Evolutionary conservation across 2,888 invertebrate species (phyloP), one percentile per base, ranked within the genome.

Genomic region (Marasmarcha lunaedactyla): DNA sequence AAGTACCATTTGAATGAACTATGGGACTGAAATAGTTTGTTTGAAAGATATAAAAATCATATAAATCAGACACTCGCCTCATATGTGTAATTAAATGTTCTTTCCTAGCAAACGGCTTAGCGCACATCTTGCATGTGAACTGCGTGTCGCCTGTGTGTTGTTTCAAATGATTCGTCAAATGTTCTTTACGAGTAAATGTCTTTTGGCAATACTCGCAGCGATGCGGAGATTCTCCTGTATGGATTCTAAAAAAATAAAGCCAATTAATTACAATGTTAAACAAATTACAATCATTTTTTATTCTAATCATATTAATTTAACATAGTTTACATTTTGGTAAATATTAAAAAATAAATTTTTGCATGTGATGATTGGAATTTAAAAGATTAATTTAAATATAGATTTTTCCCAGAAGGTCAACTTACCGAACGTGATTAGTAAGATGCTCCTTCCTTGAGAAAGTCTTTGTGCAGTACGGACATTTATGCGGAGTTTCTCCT

Each of bases 71-170:
- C n/a, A n/a, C 20, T 20, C 67, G 90, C 70, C 90, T 86, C 90
- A 92, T 91, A 59, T 92, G 92, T 50, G 90, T 89, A 41, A 90
- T 85, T 33, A 91, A 84, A 55, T 90, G 90, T 54, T 91, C 91
- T 66, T 91, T 91, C 54, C 89, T 83, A 1, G 90, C 89, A 69
- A 91, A 91, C 1, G 90, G 88, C 57, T 91, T 90, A 38, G 88
- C 85, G 76, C 91, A 91, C 26, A 90, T 86, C 52, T 89, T 90
- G 70, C 91, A 91, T 49, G 88, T 86, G 54, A 90, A 89, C 6
- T 89, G 87, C 4, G 89, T 88, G 61, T 90, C 90, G 11, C 90
- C 90, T 0, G 89, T 89, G 63, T 90, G 90, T 52, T 90, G 90
- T 51, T 89, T 86, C 52, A 90, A 46, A 30, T 83, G 83, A 64